Evolutionary conservation across 1,140 invertebrate species (phyloP).

Genomic region (Steinernema feltiae): DNA sequence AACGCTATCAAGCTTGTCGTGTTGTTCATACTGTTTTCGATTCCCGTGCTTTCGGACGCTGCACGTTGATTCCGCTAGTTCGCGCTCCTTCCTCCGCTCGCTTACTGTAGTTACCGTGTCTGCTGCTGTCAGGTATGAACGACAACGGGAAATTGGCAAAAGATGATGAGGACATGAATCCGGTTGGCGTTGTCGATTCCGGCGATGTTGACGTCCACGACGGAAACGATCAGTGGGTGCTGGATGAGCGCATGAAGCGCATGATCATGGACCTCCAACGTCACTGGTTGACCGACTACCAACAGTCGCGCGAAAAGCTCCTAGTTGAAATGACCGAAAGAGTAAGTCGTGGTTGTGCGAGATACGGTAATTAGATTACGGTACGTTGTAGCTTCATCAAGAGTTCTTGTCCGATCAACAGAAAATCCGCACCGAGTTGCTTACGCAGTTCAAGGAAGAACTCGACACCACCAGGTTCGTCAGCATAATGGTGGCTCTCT

Average conservation of each 20-base stretch:
- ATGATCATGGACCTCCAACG: conserved; percentile 53
- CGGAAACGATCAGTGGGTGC: conserved; percentile 20
- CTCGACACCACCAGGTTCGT: conserved; percentile 56
- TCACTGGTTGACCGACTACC: conserved; percentile 52
- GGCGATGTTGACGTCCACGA: not conserved
- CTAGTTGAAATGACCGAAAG: conserved; percentile 57
- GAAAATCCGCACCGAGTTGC: conserved; percentile 48
- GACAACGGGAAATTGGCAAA: conserved; percentile 4
- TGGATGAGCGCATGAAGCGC: conserved; percentile 50
- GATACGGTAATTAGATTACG: not conserved
- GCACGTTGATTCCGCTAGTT: too few species aligned
- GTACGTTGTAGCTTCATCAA: conserved; percentile 48
- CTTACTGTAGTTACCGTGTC: too few species aligned
- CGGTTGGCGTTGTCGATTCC: not conserved
- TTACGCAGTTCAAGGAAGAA: conserved; percentile 57
- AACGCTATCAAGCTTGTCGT: too few species aligned
- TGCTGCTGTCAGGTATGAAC: not conserved
- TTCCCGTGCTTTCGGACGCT: too few species aligned
- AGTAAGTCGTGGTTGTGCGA: conserved; percentile 27
- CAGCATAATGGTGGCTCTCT: not conserved
- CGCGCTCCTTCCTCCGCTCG: too few species aligned
- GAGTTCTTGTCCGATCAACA: conserved; percentile 55
- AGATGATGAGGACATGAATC: conserved; percentile 1
- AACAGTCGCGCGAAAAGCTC: conserved; percentile 49
- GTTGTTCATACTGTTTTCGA: too few species aligned